These are phyloP conservation scores for Eugnorisma glareosa DNA, from an alignment of 2,888 invertebrate genomes.

Conservation along the genomic window DNA sequence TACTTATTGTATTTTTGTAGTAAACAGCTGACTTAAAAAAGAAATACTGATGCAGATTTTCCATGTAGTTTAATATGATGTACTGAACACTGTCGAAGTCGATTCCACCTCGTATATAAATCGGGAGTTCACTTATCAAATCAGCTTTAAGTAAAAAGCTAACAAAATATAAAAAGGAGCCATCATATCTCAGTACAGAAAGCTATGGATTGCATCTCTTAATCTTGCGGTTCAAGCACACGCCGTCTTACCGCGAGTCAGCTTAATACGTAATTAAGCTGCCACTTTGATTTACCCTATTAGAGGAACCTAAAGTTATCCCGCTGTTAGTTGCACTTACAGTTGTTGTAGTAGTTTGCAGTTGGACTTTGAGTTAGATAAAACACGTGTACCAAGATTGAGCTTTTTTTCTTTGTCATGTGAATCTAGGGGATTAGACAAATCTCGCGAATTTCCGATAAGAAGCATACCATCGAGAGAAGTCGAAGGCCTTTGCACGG, in stretches of 20 bases:
- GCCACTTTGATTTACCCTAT: slow-evolving; percentile 36
- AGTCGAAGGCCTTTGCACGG: too few relatives aligned
- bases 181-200: slow-evolving; percentile 5
- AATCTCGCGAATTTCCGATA: too few relatives aligned
- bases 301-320: background rate
- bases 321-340: slow-evolving; percentile 14
- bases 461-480: too few relatives aligned
- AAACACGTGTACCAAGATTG: background rate
- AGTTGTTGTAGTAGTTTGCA: too few relatives aligned
- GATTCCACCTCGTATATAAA: too few relatives aligned
- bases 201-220: slow-evolving; percentile 18
- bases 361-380: slow-evolving; percentile 4
- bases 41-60: too few relatives aligned
- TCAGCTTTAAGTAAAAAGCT: background rate
- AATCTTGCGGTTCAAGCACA: slow-evolving; percentile 39
- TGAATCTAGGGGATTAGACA: too few relatives aligned
- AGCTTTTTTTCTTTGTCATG: too few relatives aligned
- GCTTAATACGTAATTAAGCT: slow-evolving; percentile 41
- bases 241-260: slow-evolving; percentile 15
- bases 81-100: too few relatives aligned
- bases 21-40: too few relatives aligned
- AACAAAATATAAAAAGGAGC: slow-evolving; percentile 1
- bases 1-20: too few relatives aligned
- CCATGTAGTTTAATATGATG: too few relatives aligned
- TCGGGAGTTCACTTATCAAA: background rate